Evolutionary conservation across 2,113 vertebrate genomes (phyloP), one percentile per base, ranked within the genome.

Genomic region (Pteruthius melanotis): DNA sequence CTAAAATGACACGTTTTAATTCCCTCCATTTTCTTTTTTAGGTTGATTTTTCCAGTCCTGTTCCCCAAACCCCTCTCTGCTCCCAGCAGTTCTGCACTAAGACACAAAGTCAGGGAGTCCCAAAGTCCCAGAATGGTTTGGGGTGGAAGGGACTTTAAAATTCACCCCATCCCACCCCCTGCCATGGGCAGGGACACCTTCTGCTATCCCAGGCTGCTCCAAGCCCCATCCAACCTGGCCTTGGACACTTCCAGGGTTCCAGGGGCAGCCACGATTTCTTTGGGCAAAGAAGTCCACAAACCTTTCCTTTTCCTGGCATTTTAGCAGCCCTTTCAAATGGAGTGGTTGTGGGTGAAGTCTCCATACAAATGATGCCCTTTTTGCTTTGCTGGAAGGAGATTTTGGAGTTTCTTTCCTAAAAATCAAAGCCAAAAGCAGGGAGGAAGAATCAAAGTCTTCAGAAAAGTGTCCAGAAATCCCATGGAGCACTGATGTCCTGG

Each of bases 221-320:
- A 39, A 52, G 7, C 28, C 23, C 18, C 0, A 0, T 66, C 77
- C 61, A 82, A 0, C 28, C 45, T 31, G 16, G 3, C 4, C 21
- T 45, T 18, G 87, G n/a, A 3, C 47, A 54, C 11, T 31, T 1
- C 24, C 60, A 82, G 37, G 10, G 23, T 52, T 75, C 47, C 81
- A 53, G 39, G 23, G 13, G 15, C 50, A 81, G 21, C 27, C 59
- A 59, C 37, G 57, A 1, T 11, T 52, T 4, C 22, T 44, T 1
- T n/a, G 33, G 28, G 12, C 45, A 63, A 53, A 37, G 45, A 47
- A 60, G 2, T 37, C 23, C 83, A 39, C 61, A 64, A 12, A 54
- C 18, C 12, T 68, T 39, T 66, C 47, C 28, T 59, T 63, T 79
- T 9, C 2, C 14, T 66, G 76, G 7, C 24, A 16, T 86, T 89